Base-by-base conservation (phyloP, 1,140 invertebrate species). In the Drosophila tani region DNA sequence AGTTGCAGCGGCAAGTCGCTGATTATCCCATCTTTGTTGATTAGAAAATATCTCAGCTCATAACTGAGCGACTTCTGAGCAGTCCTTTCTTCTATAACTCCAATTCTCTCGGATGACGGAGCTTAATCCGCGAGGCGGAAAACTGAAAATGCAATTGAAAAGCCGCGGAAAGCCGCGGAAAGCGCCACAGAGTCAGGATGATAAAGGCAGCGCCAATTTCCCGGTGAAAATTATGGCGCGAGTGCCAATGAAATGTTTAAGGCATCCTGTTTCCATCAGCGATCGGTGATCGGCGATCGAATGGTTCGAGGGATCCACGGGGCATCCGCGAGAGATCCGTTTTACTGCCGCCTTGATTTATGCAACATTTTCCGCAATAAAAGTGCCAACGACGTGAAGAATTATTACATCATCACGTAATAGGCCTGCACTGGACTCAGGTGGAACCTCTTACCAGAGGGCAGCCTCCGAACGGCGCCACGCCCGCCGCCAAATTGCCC, bases 401-500 rank as follows among this genome's bases (percentile, higher is more conserved):
- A 88, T 84, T 88, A 88, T 88, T 88, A 88, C 84, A 88, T 88
- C 84, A 88, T 88, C 84, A 88, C 81, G 74, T 88, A 88, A 88
- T 84, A 73, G 84, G 81, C 81, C 71, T 77, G 51, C 53, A 68
- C 62, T 35, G 57, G 56, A 65, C 60, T 57, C 62, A 63, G 45
- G 58, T 67, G 56, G 57, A 49, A 56, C 51, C 62, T 45, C 53
- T 56, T 32, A 15, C n/a, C 29, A 38, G 27, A 32, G 19, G 35
- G 45, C 58, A 63, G 50, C 67, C 49, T 64, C 68, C 40, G 51
- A 46, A 38, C 45, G 62, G 82, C 75, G 85, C 85, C 85, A 90
- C 85, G 84, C 85, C 84, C 81, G 76, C 79, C 79, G 38, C 77
- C 65, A 88, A 88, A 88, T 87, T 87, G 65, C 84, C 76, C 84